Conservation (phyloP, 2,888 invertebrate species). For the Heliconius charithonia region DNA sequence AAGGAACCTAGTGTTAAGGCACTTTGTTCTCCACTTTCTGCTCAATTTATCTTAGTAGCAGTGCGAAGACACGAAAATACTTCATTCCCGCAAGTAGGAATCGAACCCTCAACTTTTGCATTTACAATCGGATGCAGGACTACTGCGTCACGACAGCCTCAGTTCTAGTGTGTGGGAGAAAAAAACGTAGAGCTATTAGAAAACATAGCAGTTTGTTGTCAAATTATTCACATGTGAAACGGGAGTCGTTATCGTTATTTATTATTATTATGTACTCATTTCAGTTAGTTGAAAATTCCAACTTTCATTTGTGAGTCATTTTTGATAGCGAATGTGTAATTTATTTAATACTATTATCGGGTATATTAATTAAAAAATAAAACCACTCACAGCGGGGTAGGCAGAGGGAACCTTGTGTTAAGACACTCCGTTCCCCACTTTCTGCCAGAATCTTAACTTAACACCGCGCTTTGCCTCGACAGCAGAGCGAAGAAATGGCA, state of each 20-base stretch:
- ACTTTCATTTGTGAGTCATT: conserved; percentile 21
- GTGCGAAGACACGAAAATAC: not conserved
- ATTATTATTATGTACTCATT: conserved; percentile 17
- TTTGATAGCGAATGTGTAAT: conserved; percentile 1
- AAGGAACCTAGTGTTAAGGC: not conserved
- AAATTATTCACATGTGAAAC: conserved; percentile 12
- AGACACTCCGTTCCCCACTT: no score
- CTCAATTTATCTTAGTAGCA: not conserved
- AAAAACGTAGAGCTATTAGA: not conserved
- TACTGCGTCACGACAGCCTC: not conserved
- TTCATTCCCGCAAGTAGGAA: not conserved
- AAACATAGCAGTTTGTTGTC: not conserved
- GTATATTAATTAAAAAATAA: not conserved
- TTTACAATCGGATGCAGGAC: no score
- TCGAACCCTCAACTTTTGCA: not conserved
- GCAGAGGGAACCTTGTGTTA: no score
- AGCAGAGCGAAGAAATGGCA: no score
- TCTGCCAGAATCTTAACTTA: no score
- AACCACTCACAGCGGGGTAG: no score
- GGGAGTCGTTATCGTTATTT: conserved; percentile 16
- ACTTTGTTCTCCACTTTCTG: not conserved
- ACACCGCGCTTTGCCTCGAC: no score
- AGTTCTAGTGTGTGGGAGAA: not conserved
- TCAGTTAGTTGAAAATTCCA: not conserved
- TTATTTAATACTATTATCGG: not conserved